Percentiles rank a stretch among this genome's conserved stretches.
Evolutionary conservation across 2,888 invertebrate genomes (phyloP).

Genomic region (Acanthosepion lycidas): DNA sequence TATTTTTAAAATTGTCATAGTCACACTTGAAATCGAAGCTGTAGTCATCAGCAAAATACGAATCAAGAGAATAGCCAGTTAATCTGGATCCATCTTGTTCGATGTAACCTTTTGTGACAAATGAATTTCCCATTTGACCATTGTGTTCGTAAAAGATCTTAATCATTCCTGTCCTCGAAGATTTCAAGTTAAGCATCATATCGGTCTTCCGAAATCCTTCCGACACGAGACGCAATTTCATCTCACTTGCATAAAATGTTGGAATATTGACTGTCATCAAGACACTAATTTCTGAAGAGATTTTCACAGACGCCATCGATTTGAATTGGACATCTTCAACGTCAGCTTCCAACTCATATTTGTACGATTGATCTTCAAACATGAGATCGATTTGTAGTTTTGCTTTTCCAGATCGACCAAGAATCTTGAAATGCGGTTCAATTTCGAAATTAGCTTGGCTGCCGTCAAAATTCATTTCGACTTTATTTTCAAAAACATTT

Average conservation of each 20-base stretch:
- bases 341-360: neutral
- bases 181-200: neutral
- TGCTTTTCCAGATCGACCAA: neutral
- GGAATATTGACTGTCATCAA: neutral
- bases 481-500: neutral
- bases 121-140: neutral
- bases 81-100: neutral
- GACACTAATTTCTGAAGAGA: neutral
- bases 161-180: neutral
- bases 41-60: neutral
- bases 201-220: neutral
- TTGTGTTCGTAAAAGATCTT: slow-evolving; percentile 14
- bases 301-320: neutral
- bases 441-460: neutral
- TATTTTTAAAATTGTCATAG: neutral
- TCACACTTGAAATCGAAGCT: neutral
- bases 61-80: neutral
- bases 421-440: neutral
- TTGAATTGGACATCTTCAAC: neutral
- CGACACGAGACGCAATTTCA: neutral
- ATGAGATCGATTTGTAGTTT: neutral
- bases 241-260: neutral
- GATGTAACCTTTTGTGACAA: neutral
- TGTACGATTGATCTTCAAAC: neutral
- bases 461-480: neutral